Conservation (phyloP, 2,888 invertebrate species). For the Onthophagus sagittarius region DNA sequence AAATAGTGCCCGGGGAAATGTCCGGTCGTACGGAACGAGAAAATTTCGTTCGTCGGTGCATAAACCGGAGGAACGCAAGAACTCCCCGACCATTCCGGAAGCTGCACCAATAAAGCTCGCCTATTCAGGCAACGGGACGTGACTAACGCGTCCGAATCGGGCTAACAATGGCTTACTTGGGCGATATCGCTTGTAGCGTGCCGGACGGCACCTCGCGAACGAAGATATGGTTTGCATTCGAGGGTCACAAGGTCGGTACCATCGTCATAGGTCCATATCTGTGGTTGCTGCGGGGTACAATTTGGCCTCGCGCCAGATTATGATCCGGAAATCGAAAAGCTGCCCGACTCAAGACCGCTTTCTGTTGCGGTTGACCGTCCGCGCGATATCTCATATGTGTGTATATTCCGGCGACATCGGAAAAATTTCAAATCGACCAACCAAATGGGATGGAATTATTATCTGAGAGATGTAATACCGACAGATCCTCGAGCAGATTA, state of each 20-base stretch:
- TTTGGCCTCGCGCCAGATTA: neutral
- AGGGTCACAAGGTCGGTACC: neutral
- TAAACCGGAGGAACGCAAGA: neutral
- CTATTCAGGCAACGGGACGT: neutral
- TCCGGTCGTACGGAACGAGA: neutral
- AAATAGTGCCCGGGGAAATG: neutral
- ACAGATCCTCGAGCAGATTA: neutral
- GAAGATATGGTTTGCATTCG: neutral
- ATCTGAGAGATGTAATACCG: neutral
- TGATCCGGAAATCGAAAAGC: neutral
- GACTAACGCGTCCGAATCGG: neutral
- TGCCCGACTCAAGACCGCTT: neutral
- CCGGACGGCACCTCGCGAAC: neutral
- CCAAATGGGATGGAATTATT: neutral
- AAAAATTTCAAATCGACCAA: neutral
- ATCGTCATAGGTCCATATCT: neutral
- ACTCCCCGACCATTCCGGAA: neutral
- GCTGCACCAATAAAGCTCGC: neutral
- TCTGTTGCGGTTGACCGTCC: neutral
- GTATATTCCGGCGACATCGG: neutral
- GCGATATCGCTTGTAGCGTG: neutral
- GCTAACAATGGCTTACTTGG: neutral
- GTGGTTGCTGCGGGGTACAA: neutral
- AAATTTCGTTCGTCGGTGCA: neutral
- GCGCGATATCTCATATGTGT: neutral